Conservation (phyloP, 1,140 invertebrate genomes). For the Homalodisca vitripennis region DNA sequence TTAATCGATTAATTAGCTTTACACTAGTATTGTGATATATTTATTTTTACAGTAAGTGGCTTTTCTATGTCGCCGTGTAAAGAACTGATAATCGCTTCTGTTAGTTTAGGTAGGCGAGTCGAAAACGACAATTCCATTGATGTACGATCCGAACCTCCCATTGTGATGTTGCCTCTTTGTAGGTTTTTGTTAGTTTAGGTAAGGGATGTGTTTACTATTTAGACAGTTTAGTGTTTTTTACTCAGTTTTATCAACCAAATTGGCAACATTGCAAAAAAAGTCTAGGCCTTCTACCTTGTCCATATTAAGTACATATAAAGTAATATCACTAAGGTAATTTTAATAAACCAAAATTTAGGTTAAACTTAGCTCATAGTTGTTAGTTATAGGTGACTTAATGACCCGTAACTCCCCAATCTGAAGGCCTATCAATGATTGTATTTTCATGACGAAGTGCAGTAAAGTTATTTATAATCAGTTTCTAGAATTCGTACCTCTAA, state of each 20-base stretch:
- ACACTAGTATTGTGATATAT: slow-evolving; percentile 18
- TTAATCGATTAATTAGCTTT: slow-evolving; percentile 11
- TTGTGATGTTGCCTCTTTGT: slow-evolving; percentile 12
- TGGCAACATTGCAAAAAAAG: background rate
- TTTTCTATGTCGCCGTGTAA: slow-evolving; percentile 11
- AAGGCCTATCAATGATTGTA: too few relatives aligned
- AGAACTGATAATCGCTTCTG: background rate
- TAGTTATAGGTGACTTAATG: too few relatives aligned
- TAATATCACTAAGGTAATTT: too few relatives aligned
- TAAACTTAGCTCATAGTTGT: too few relatives aligned
- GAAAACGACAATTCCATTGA: slow-evolving; percentile 17
- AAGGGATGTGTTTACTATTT: background rate
- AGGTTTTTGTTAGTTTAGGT: background rate
- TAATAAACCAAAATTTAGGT: too few relatives aligned
- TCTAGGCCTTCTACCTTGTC: background rate
- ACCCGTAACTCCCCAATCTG: too few relatives aligned
- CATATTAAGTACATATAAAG: background rate
- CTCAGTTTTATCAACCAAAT: background rate
- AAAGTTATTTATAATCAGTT: too few relatives aligned
- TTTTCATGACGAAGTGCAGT: too few relatives aligned
- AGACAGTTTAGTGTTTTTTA: background rate
- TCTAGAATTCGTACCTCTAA: too few relatives aligned
- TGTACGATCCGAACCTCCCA: background rate
- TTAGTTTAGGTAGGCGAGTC: slow-evolving; percentile 1
- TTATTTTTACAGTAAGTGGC: slow-evolving; percentile 15